Percentiles rank a stretch among this genome's conserved stretches.
These are phyloP conservation scores for Drosophila borborema DNA, from an alignment of 2,888 invertebrate species.

Conservation along the genomic window DNA sequence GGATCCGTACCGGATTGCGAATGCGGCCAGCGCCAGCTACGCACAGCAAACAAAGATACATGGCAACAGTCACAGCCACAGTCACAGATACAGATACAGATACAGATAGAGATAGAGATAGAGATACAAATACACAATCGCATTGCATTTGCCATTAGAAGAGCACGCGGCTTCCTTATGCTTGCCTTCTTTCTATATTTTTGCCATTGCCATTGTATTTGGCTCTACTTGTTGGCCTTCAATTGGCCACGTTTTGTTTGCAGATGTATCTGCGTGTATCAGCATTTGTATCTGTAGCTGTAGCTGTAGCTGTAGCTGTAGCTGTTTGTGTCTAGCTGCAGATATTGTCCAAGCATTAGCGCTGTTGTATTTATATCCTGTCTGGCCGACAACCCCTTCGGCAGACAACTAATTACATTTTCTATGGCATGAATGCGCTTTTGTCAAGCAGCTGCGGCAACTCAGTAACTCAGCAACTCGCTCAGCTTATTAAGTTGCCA, in stretches of 20 bases:
- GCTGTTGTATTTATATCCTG: constrained; percentile 42
- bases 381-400: constrained; percentile 50
- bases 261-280: constrained; percentile 31
- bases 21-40: constrained; percentile 53
- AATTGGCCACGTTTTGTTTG: constrained; percentile 57
- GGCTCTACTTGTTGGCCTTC: constrained; percentile 57
- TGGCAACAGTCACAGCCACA: constrained; percentile 22
- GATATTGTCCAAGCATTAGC: constrained; percentile 9
- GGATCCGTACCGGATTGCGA: constrained; percentile 80
- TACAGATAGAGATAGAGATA: constrained; percentile 7
- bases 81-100: constrained; percentile 19
- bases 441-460: constrained; percentile 43
- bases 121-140: constrained; percentile 12
- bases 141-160: constrained; percentile 12
- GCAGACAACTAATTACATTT: constrained; percentile 73
- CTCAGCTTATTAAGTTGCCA: constrained; percentile 60
- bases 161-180: constrained; percentile 7
- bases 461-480: background rate
- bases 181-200: constrained; percentile 10
- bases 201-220: constrained; percentile 23
- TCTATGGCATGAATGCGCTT: constrained; percentile 73
- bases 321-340: background rate
- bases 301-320: background rate
- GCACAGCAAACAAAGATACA: constrained; percentile 27
- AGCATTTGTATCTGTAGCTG: background rate